Conservation (phyloP, 2,113 vertebrate genomes). For the Hydropotes inermis region DNA sequence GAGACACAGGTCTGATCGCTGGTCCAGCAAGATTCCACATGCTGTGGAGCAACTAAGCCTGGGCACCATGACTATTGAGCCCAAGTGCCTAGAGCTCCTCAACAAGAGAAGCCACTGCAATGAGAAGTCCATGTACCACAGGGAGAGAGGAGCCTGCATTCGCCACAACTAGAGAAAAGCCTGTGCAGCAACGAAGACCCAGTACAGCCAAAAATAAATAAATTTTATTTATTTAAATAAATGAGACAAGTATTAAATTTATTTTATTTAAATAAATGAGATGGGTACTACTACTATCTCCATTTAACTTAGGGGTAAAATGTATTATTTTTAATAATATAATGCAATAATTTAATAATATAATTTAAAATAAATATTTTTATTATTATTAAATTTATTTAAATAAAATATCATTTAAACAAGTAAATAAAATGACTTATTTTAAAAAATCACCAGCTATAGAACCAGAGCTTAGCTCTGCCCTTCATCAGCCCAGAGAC, state of each 20-base stretch:
- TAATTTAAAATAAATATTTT: not conserved
- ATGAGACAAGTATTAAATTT: not conserved
- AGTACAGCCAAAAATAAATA: not conserved
- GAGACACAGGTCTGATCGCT: not conserved
- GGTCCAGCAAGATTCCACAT: not conserved
- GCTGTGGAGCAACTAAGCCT: not conserved
- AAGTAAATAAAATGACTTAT: not conserved
- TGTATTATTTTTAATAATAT: not conserved
- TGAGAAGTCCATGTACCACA: fast-evolving
- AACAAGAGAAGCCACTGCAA: not conserved
- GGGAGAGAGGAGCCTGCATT: not conserved
- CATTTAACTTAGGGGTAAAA: not conserved
- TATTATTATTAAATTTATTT: not conserved
- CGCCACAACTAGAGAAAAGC: not conserved
- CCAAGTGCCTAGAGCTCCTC: not conserved
- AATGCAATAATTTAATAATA: not conserved
- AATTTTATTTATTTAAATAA: not conserved
- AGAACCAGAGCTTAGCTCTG: not conserved
- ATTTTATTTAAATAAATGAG: not conserved
- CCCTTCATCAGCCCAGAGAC: not conserved
- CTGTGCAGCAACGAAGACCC: not conserved
- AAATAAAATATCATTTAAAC: not conserved
- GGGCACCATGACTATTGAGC: not conserved
- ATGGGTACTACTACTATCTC: not conserved
- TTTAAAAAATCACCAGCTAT: not conserved